A percentile compares a stretch with the other conserved stretches of the same genome.
These are phyloP conservation scores for Xanthia icteritia DNA, from an alignment of 2,888 invertebrate species.

Conservation along the genomic window DNA sequence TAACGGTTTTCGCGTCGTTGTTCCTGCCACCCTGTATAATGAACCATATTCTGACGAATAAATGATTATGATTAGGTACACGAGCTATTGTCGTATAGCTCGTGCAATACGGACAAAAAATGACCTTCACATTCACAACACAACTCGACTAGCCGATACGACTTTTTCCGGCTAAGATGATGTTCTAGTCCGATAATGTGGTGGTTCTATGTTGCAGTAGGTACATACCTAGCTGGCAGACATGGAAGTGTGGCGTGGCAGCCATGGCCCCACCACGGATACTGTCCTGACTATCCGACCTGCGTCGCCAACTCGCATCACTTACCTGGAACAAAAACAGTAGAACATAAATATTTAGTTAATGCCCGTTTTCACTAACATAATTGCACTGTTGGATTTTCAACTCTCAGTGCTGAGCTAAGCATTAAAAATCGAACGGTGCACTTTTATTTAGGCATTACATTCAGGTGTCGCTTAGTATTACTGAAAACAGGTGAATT, in stretches of 20 bases:
- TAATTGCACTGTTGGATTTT: background rate
- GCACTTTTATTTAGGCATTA: background rate
- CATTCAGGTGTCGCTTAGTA: background rate
- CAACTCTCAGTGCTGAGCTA: background rate
- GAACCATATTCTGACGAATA: background rate
- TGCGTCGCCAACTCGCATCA: conserved; percentile 56
- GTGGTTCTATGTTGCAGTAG: background rate
- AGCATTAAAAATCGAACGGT: background rate
- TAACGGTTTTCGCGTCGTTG: no score
- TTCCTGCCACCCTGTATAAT: no score
- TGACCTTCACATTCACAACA: conserved; percentile 29
- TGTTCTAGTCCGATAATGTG: background rate
- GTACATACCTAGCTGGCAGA: conserved; percentile 72
- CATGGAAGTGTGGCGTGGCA: conserved; percentile 66
- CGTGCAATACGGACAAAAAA: conserved; percentile 10
- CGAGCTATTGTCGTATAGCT: background rate
- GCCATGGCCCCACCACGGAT: conserved; percentile 37
- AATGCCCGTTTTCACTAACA: background rate
- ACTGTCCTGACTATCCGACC: conserved; percentile 36
- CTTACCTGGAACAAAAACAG: conserved; percentile 78
- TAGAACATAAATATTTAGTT: background rate
- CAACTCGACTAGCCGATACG: background rate
- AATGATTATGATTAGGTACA: background rate
- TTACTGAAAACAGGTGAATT: background rate
- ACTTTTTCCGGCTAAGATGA: conserved; percentile 7